phyloP scores from a whole-genome alignment of 2,797 vertebrate species.

The Pteropus rufus region DNA sequence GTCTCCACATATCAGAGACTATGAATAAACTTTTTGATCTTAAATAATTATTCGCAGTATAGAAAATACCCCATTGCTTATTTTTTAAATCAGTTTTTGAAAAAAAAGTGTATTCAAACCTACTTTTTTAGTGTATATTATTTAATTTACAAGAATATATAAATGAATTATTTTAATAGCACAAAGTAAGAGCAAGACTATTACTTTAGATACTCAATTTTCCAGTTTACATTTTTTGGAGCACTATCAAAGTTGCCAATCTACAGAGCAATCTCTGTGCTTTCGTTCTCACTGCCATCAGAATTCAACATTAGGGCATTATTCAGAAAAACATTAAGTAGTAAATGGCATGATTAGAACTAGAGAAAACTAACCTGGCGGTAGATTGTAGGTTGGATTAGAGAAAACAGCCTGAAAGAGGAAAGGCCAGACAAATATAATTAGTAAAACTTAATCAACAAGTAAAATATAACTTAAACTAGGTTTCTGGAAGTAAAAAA shows the following conservation, averaged over 20 bases:
- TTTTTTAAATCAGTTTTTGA: background rate
- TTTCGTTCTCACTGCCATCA: background rate
- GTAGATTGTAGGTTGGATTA: background rate
- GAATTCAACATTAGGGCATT: background rate
- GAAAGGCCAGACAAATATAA: background rate
- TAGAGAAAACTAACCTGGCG: background rate
- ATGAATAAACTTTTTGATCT: background rate
- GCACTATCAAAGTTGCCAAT: background rate
- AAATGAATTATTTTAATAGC: background rate
- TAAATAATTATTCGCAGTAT: background rate
- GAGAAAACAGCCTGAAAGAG: background rate
- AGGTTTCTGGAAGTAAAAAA: background rate
- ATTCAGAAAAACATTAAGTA: background rate
- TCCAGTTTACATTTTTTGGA: background rate
- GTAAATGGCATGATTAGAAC: background rate
- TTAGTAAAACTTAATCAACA: background rate
- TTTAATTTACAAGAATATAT: background rate
- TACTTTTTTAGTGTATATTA: background rate
- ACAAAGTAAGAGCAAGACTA: background rate
- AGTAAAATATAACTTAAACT: background rate
- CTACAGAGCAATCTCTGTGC: background rate
- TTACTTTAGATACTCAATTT: background rate
- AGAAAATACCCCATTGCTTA: background rate
- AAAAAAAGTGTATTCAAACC: background rate
- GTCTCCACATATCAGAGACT: too few species aligned